A percentile compares a stretch with the other conserved stretches of the same genome.
Evolutionary conservation across 1,140 invertebrate species (phyloP).

Genomic region (Zelostemma sp.): DNA sequence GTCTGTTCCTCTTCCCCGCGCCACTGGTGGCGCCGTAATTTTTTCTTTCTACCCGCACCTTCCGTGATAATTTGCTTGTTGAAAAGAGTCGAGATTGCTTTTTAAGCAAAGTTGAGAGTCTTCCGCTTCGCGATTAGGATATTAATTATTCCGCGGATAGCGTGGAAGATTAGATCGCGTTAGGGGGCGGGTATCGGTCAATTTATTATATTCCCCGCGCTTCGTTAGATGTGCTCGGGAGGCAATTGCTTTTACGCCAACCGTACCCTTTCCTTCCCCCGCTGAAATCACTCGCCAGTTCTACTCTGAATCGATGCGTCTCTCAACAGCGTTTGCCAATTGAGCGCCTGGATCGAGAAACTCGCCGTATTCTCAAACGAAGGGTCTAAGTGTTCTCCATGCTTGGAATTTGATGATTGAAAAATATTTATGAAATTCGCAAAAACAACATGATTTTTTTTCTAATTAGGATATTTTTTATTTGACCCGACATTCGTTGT

Average conservation of each 20-base stretch:
- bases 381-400: no score
- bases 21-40: slow-evolving; percentile 14
- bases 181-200: slow-evolving; percentile 36
- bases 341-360: no score
- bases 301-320: slow-evolving; percentile 21
- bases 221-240: slow-evolving; percentile 45
- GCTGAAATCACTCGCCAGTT: slow-evolving; percentile 13
- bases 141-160: slow-evolving; percentile 57
- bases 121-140: slow-evolving; percentile 48
- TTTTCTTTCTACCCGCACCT: slow-evolving; percentile 20
- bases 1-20: slow-evolving; percentile 23
- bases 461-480: no score
- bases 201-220: slow-evolving; percentile 50
- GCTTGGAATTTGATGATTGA: no score
- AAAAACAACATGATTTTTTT: no score
- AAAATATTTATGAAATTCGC: no score
- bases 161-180: slow-evolving; percentile 37
- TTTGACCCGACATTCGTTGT: no score
- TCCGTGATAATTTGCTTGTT: slow-evolving; percentile 51
- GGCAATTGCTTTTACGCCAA: slow-evolving; percentile 35
- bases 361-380: no score
- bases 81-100: slow-evolving; percentile 50
- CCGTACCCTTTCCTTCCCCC: slow-evolving; percentile 21
- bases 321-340: slow-evolving; percentile 21
- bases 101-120: slow-evolving; percentile 43